A percentile compares a stretch with the other conserved stretches of the same genome.
These are phyloP conservation scores for Istiophorus platypterus DNA, from an alignment of 2,113 vertebrate genomes.

Conservation along the genomic window DNA sequence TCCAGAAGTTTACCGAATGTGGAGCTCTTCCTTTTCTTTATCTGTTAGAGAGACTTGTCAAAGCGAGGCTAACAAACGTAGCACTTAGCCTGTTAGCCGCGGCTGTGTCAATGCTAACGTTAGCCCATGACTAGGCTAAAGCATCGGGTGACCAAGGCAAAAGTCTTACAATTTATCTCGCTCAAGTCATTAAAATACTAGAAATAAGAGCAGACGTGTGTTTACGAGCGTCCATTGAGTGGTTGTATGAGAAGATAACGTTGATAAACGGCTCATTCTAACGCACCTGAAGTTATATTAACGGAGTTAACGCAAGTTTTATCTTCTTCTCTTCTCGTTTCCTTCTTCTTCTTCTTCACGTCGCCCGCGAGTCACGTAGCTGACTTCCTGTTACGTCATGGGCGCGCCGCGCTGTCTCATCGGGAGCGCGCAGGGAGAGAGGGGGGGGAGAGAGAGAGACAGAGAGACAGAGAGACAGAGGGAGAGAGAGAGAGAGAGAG, in stretches of 20 bases:
- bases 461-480: too few species aligned
- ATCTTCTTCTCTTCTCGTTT: neutral
- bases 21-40: neutral
- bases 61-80: constrained; percentile 19
- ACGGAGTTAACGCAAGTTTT: constrained; percentile 7
- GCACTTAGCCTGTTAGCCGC: constrained; percentile 28
- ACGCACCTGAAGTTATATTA: constrained; percentile 45
- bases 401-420: constrained; percentile 3
- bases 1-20: neutral
- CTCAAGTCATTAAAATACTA: neutral
- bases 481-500: too few species aligned
- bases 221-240: fast-evolving
- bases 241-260: fast-evolving
- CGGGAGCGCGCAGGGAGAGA: constrained; percentile 1
- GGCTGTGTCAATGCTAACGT: constrained; percentile 53
- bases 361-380: neutral
- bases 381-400: constrained; percentile 4
- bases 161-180: neutral
- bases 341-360: neutral
- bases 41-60: constrained; percentile 8
- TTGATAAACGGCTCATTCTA: fast-evolving
- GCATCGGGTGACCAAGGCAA: neutral
- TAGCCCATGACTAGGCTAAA: constrained; percentile 73
- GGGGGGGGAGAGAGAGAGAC: too few species aligned
- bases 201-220: neutral